Percentiles rank a stretch among this genome's conserved stretches.
These are phyloP conservation scores for Ciconia stormi DNA, from an alignment of 2,113 vertebrate species.

Conservation along the genomic window DNA sequence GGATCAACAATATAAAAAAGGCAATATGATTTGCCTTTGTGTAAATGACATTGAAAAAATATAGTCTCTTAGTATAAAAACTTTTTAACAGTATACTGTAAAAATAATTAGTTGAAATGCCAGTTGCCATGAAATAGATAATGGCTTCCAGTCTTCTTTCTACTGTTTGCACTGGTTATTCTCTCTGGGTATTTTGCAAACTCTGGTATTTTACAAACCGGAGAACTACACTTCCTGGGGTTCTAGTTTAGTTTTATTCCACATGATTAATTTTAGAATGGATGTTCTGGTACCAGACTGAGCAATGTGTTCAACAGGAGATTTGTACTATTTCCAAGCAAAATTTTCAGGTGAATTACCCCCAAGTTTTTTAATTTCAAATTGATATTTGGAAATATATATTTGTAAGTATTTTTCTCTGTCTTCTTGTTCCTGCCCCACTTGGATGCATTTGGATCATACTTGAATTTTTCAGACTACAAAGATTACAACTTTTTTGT, in stretches of 20 bases:
- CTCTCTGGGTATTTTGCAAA: background rate
- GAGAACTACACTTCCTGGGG: background rate
- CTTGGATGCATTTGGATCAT: background rate
- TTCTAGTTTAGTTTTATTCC: background rate
- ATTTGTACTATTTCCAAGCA: background rate
- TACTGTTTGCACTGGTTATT: background rate
- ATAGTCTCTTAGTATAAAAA: background rate
- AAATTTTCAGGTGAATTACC: background rate
- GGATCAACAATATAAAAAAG: background rate
- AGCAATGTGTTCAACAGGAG: background rate
- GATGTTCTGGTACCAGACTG: background rate
- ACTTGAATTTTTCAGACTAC: background rate
- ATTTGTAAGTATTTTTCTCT: background rate
- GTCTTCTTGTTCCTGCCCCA: background rate
- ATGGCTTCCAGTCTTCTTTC: background rate
- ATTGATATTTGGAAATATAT: background rate
- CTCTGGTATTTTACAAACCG: background rate
- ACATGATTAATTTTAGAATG: background rate
- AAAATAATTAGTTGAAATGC: background rate
- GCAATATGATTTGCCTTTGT: background rate
- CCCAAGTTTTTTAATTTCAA: background rate
- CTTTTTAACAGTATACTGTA: background rate
- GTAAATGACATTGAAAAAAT: background rate
- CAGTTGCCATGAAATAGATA: background rate
- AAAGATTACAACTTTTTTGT: background rate